Conservation (phyloP, 2,797 vertebrate genomes). For the Ambastaia sidthimunki region DNA sequence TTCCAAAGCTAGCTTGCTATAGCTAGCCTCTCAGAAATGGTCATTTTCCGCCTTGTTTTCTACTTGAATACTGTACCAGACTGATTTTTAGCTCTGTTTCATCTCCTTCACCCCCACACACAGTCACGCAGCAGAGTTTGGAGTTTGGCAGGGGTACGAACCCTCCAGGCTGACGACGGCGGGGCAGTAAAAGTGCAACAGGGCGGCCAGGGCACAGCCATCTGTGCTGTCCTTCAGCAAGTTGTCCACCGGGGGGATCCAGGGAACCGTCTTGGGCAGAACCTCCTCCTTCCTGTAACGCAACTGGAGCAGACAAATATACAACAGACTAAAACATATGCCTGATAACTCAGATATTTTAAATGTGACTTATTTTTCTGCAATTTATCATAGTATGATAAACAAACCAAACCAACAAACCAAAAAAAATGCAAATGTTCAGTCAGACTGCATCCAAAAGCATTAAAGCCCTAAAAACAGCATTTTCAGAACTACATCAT, state of each 20-base stretch:
- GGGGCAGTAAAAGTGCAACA: constrained; percentile 97
- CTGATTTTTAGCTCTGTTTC: not conserved
- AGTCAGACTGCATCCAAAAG: no score
- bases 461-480: no score
- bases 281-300: constrained; percentile 95
- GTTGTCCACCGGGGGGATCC: constrained; percentile 94
- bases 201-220: constrained; percentile 88
- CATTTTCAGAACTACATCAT: not conserved
- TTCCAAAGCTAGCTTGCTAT: no score
- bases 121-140: not conserved
- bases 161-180: constrained; percentile 86
- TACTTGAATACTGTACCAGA: not conserved
- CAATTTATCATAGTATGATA: not conserved
- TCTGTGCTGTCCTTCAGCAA: constrained; percentile 92
- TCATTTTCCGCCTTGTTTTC: not conserved
- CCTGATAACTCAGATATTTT: not conserved
- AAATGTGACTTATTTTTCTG: not conserved
- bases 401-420: not conserved
- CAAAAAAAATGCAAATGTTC: no score
- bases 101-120: not conserved
- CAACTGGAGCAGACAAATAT: constrained; percentile 75
- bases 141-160: constrained; percentile 58
- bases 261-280: constrained; percentile 83
- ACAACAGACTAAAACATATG: constrained; percentile 4
- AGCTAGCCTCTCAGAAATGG: no score